Evolutionary conservation across 2,113 vertebrate genomes (phyloP), one percentile per base, ranked within the genome.

Genomic region (Rallus limicola): DNA sequence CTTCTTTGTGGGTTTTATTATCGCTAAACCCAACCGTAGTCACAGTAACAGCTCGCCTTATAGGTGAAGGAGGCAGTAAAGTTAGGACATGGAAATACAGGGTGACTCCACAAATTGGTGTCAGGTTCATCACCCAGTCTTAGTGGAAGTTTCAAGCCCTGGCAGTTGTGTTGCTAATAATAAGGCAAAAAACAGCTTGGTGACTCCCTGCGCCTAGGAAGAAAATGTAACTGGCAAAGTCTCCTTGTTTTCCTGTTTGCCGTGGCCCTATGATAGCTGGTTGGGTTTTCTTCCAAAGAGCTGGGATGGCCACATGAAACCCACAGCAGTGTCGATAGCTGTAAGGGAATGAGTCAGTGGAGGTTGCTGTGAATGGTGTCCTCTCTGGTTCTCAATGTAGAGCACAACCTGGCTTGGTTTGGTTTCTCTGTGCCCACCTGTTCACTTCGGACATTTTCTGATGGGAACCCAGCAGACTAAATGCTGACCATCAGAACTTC

Each of bases 251-350:
- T 40, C 40, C 18, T 62, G 0, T 68, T 68, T 76, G 42, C 70
- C 62, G 34, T 26, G 48, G 24, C 33, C 17, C 56, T 70, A 1
- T n/a, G 46, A 3, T 11, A n/a, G 8, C 19, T 48, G 44, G 44
- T 48, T 15, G 48, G 4, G 11, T 52, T 18, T 58, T 90, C 67
- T 64, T 19, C 46, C 38, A 13, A 9, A 50, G 16, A 55, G 53
- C 44, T 44, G 36, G 2, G 8, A 0, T 13, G 42, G 64, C 72
- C 60, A 12, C 59, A 18, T 24, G 33, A 38, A 83, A 5, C 13
- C 6, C 0, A 0, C 12, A n/a, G 42, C 46, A 40, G 0, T 29
- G 48, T 25, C 2, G 3, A 33, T 20, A 23, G 13, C 44, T 26
- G 52, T 14, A 16, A 81, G 65, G 60, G 81, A 53, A 26, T 10